These are phyloP conservation scores for Drosophila atroscutellata DNA, from an alignment of 2,888 invertebrate genomes.

Conservation along the genomic window DNA sequence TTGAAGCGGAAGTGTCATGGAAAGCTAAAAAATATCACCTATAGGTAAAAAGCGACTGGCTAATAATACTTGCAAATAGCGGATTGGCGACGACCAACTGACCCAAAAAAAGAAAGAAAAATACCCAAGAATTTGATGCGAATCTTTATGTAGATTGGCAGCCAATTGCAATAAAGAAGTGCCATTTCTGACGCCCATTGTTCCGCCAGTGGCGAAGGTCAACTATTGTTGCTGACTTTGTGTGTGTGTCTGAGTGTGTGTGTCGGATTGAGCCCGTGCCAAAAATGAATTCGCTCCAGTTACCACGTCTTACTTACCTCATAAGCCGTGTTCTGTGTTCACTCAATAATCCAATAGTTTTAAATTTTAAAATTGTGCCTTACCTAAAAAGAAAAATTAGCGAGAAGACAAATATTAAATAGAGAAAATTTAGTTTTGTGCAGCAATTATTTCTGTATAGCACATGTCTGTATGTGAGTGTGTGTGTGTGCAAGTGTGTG, in stretches of 20 bases:
- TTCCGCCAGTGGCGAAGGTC: slow-evolving; percentile 61
- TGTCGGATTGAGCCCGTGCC: slow-evolving; percentile 60
- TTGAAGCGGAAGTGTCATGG: slow-evolving; percentile 52
- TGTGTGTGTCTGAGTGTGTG: background rate
- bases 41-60: background rate
- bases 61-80: slow-evolving; percentile 20
- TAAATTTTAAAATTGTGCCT: slow-evolving; percentile 11
- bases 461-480: slow-evolving; percentile 8
- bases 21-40: slow-evolving; percentile 38
- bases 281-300: slow-evolving; percentile 53
- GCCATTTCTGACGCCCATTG: slow-evolving; percentile 34
- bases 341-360: slow-evolving; percentile 13
- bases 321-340: background rate
- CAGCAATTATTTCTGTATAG: slow-evolving; percentile 43
- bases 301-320: slow-evolving; percentile 70
- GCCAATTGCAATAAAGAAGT: slow-evolving; percentile 18
- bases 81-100: slow-evolving; percentile 60
- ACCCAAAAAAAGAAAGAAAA: slow-evolving; percentile 52
- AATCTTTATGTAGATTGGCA: slow-evolving; percentile 50
- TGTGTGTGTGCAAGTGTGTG: slow-evolving; percentile 5
- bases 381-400: slow-evolving; percentile 57
- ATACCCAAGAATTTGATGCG: slow-evolving; percentile 34
- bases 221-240: background rate
- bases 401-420: slow-evolving; percentile 41
- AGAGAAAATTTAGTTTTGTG: slow-evolving; percentile 32